Evolutionary conservation across 1,140 invertebrate species (phyloP), one percentile per base, ranked within the genome.

Genomic region (Steinernema khuongi): DNA sequence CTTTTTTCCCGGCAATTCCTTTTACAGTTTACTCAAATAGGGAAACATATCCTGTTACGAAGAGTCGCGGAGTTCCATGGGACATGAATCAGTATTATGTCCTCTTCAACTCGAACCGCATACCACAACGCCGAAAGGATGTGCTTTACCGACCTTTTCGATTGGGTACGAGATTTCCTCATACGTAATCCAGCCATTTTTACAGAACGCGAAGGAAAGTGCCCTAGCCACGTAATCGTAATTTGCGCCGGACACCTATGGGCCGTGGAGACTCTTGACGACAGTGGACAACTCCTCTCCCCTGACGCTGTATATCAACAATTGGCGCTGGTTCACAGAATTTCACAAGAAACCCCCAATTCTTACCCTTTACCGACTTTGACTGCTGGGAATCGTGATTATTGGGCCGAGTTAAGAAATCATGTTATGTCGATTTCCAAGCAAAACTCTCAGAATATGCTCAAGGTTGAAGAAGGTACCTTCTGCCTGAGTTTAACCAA

Each of bases 71-170:
- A 0, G 70, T 67, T 11, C 44, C 44, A 17, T 77, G 76, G 76
- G 76, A 77, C 36, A 77, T 77, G 76, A 19, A 76, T 22, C 76
- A 77, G 70, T 72, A 79, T 36, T 67, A 77, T 31, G 43, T 67
- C n/a, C 31, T 77, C 1, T 77, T 77, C 66, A 79, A 79, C 30
- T 72, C 76, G n/a, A 76, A 77, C 70, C 70, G 76, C 2, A 77
- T 60, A 19, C 76, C 76, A 4, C 66, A 43, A 1, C 67, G 26
- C 18, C 74, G 70, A n/a, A 72, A 70, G 31, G 76, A 77, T 66
- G 72, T 31, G 2, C 74, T 77, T n/a, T 43, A 70, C 41, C 66
- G 76, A 33, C 75, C 44, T 50, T 77, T 77, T 30, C 74, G 72
- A 32, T 67, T 74, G 60, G 75, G 76, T 76, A n/a, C n/a, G 67